Conservation (phyloP, 1,140 invertebrate genomes). For the Brachionus koreanus region DNA sequence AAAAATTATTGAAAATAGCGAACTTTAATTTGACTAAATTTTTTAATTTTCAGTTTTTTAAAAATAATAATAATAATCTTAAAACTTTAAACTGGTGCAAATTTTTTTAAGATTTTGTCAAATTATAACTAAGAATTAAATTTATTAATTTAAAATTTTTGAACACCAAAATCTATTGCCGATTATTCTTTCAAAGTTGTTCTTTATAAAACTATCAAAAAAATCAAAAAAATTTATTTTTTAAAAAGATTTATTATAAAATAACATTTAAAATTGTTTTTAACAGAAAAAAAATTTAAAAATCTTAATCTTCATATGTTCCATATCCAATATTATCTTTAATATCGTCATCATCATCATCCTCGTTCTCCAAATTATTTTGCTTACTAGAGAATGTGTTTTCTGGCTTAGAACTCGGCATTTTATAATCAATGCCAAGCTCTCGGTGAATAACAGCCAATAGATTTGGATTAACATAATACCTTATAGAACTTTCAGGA, state of each 20-base stretch:
- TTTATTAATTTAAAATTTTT: too few species aligned
- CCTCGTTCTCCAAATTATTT: background rate
- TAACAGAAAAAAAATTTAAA: background rate
- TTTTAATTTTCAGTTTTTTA: too few species aligned
- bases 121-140: too few species aligned
- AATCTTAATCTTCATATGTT: conserved; percentile 41
- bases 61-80: too few species aligned
- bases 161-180: too few species aligned
- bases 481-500: conserved; percentile 55
- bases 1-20: too few species aligned
- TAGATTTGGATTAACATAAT: conserved; percentile 58
- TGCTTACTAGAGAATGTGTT: background rate
- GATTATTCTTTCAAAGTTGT: too few species aligned
- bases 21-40: too few species aligned
- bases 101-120: too few species aligned
- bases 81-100: too few species aligned
- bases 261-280: background rate
- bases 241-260: background rate
- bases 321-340: conserved; percentile 33
- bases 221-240: too few species aligned
- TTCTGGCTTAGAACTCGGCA: conserved; percentile 19
- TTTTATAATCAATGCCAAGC: conserved; percentile 51
- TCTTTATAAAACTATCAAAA: too few species aligned
- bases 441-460: conserved; percentile 57
- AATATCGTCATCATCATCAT: conserved; percentile 39